Conservation (phyloP, 2,113 vertebrate species). For the Chionis minor region DNA sequence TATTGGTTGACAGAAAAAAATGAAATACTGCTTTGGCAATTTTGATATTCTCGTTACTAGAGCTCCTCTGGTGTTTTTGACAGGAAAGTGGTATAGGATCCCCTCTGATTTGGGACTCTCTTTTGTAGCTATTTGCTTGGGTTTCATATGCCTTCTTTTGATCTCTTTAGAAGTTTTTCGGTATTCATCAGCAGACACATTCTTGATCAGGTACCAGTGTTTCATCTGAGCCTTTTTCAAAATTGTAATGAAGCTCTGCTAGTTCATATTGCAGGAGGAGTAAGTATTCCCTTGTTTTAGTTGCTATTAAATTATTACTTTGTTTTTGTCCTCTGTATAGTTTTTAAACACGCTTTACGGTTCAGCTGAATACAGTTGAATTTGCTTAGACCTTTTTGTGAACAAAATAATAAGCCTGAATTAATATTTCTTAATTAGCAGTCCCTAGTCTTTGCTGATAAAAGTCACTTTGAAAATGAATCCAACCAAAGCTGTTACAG, state of each 20-base stretch:
- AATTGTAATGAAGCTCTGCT: not conserved
- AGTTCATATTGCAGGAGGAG: constrained; percentile 11
- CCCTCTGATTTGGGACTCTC: not conserved
- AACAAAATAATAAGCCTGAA: constrained; percentile 12
- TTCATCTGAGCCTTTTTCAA: constrained; percentile 19
- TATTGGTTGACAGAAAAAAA: not conserved
- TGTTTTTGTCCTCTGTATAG: not conserved
- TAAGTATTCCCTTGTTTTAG: not conserved
- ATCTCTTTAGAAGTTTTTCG: constrained; percentile 13
- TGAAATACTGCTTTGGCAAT: not conserved
- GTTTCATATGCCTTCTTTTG: constrained; percentile 1
- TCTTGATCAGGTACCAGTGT: not conserved
- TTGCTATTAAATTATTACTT: constrained; percentile 1
- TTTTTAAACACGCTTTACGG: not conserved
- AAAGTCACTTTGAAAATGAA: constrained; percentile 35
- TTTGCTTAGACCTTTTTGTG: not conserved
- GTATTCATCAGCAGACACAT: not conserved
- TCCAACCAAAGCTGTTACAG: not conserved
- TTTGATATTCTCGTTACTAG: not conserved
- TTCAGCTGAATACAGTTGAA: not conserved
- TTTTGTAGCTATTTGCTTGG: not conserved
- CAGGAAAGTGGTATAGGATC: not conserved
- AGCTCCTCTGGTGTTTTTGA: not conserved
- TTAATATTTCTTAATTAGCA: constrained; percentile 48
- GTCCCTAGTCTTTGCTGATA: not conserved